A percentile compares a stretch with the other conserved stretches of the same genome.
Evolutionary conservation across 2,888 invertebrate genomes (phyloP).

Genomic region (Cheilosia scutellata): DNA sequence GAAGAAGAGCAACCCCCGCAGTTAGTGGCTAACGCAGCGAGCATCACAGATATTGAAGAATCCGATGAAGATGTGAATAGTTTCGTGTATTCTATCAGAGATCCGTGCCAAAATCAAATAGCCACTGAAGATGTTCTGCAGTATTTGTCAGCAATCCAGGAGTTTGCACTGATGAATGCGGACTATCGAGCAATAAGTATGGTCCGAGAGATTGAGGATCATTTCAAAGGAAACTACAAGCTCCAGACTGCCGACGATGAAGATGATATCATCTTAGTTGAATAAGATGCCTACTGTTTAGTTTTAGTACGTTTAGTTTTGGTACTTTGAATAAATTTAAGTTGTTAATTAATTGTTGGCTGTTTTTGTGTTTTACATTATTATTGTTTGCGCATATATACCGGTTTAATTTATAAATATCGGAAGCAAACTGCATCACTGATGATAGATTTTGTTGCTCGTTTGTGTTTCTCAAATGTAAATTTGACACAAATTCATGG

Average conservation of each 20-base stretch:
- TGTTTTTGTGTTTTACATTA: not conserved
- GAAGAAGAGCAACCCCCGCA: not conserved
- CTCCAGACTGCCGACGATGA: conserved; percentile 60
- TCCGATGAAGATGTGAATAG: not conserved
- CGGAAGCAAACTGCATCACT: not conserved
- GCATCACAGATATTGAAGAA: not conserved
- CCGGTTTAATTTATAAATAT: conserved; percentile 25
- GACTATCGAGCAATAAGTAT: conserved; percentile 81
- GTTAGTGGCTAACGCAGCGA: not conserved
- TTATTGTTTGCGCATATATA: conserved; percentile 1
- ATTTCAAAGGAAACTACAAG: conserved; percentile 79
- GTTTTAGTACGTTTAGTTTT: not conserved
- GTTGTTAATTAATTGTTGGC: conserved; percentile 9
- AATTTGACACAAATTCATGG: too few relatives aligned
- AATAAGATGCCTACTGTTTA: conserved; percentile 66
- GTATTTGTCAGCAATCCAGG: conserved; percentile 81
- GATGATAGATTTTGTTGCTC: not conserved
- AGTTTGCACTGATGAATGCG: conserved; percentile 81
- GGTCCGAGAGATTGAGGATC: conserved; percentile 81
- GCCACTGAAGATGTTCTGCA: conserved; percentile 79
- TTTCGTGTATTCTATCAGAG: conserved; percentile 16
- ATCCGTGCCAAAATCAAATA: conserved; percentile 26
- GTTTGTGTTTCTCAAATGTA: too few relatives aligned
- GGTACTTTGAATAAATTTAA: conserved; percentile 44
- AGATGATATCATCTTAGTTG: conserved; percentile 82